phyloP scores from a whole-genome alignment of 2,888 invertebrate species.

The Pseudococcus viburni region DNA sequence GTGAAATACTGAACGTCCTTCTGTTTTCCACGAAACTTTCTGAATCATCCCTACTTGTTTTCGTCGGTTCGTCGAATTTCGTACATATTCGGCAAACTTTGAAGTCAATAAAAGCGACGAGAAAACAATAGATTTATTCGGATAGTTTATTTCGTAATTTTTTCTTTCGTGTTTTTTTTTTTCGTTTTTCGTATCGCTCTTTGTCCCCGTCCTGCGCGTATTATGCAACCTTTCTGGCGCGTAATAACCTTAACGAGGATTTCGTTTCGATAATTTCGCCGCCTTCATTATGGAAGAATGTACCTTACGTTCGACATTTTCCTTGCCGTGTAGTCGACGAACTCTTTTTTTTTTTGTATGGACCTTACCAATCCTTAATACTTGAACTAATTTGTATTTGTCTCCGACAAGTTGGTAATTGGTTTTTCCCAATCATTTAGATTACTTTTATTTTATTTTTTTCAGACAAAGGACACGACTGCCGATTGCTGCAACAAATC shows the following conservation, averaged over 20 bases:
- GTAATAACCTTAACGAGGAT: conserved; percentile 42
- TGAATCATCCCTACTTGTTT: conserved; percentile 61
- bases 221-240: conserved; percentile 28
- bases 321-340: neutral
- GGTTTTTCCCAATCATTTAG: too few species aligned
- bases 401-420: too few species aligned
- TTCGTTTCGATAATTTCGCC: neutral
- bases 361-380: too few species aligned
- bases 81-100: conserved; percentile 53
- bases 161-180: conserved; percentile 27
- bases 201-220: conserved; percentile 3
- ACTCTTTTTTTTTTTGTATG: too few species aligned
- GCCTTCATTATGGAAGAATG: conserved; percentile 10
- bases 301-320: neutral
- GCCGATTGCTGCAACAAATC: too few species aligned
- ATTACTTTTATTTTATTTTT: too few species aligned
- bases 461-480: too few species aligned
- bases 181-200: neutral
- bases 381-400: too few species aligned
- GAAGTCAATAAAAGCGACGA: conserved; percentile 60
- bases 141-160: conserved; percentile 49
- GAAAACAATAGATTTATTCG: conserved; percentile 60
- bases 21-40: conserved; percentile 58
- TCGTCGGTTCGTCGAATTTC: conserved; percentile 56
- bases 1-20: conserved; percentile 51